Evolutionary conservation across 2,113 vertebrate species (phyloP), one percentile per base, ranked within the genome.

Genomic region (Tamias sibiricus): DNA sequence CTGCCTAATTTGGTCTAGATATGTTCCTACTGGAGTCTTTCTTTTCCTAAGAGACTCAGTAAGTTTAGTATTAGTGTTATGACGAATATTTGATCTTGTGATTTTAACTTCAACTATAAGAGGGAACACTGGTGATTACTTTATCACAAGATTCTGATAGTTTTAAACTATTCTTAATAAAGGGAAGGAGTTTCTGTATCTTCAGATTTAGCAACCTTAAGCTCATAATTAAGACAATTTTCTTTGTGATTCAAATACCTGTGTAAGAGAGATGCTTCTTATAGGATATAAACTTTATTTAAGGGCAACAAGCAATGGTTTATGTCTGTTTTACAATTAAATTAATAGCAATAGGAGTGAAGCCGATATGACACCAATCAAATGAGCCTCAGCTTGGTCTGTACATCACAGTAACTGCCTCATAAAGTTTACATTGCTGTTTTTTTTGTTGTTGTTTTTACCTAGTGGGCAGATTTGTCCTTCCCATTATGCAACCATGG

Each of bases 381-480:
- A 4, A 35, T 9, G 42, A 8, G 12, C 8, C 62, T 0, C 4
- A 24, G 19, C 37, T 49, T 9, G 52, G 17, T 44, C 35, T 44
- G 17, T 1, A 0, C 10, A 1, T 62, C n/a, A 5, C 3, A 12
- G 13, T 62, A 59, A 40, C 85, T 16, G 49, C 12, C 24, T 6
- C 8, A 22, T 69, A 17, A 79, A 57, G n/a, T 42, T 66, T 28
- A 30, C 12, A 10, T 0, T 72, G 22, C 47, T 42, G 8, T 77
- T 40, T 35, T 95, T 98, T 97, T 91, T 52, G 85, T 94, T 98
- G 97, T 75, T 62, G 59, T 93, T 82, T 95, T 91, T 75, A n/a
- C n/a, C 37, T 98, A 99, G 99, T 99, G 99, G 99, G 99, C 99
- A 6, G 99, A 99, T 97, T 89, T 99, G 93, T 98, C 99, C 96